A percentile compares a stretch with the other conserved stretches of the same genome.
phyloP scores from a whole-genome alignment of 2,113 vertebrate species.

The Xenotilapia flavipinnis region DNA sequence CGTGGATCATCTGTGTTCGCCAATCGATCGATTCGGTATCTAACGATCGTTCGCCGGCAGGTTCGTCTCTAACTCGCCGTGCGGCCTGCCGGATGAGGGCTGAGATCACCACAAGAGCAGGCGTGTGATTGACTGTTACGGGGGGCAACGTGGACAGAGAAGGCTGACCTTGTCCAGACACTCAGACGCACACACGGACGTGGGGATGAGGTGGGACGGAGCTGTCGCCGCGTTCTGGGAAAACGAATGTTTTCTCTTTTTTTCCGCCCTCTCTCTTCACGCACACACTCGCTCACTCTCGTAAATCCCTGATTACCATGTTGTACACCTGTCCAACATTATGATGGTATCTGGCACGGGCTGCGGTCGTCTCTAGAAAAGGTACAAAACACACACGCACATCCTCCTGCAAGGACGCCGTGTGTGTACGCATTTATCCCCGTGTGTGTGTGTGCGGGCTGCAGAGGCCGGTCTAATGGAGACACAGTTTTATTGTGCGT shows the following conservation, averaged over 20 bases:
- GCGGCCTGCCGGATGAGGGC: conserved; percentile 43
- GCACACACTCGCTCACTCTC: neutral
- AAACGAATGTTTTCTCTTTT: neutral
- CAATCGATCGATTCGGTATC: conserved; percentile 27
- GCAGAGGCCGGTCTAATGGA: conserved; percentile 58
- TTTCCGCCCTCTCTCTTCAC: neutral
- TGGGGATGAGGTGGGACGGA: neutral
- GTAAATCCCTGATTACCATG: conserved; percentile 66
- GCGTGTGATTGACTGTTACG: conserved; percentile 2
- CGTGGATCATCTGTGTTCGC: neutral
- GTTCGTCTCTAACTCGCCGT: conserved; percentile 55
- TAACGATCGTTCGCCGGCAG: conserved; percentile 19
- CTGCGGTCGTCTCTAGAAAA: conserved; percentile 45
- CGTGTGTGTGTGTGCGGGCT: neutral
- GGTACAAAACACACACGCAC: conserved; percentile 18
- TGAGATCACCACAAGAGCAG: conserved; percentile 9
- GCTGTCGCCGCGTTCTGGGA: neutral
- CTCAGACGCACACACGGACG: neutral
- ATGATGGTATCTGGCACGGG: conserved; percentile 62
- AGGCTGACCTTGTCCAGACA: conserved; percentile 34
- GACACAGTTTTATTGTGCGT: conserved; percentile 68
- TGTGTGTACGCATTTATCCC: neutral
- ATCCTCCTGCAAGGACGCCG: neutral
- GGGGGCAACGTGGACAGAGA: conserved; percentile 1
- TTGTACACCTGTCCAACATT: conserved; percentile 67